phyloP scores from a whole-genome alignment of 2,797 vertebrate species.

The Xenentodon cancila region DNA sequence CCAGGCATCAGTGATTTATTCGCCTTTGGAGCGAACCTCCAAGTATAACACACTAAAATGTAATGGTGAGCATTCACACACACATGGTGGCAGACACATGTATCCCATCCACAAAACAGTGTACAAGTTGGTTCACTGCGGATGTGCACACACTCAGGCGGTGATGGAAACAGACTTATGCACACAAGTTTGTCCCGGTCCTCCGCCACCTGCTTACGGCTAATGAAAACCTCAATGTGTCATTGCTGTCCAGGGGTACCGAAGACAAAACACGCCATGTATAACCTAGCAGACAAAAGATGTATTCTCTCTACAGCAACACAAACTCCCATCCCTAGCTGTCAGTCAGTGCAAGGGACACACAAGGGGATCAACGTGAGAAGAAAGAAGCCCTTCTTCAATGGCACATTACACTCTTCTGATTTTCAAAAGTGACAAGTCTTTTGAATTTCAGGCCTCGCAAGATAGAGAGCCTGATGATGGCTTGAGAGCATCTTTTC shows the following conservation, averaged over 20 bases:
- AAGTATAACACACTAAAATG: conserved; percentile 84
- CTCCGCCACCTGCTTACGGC: conserved; percentile 86
- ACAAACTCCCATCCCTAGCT: conserved; percentile 90
- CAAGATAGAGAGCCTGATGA: conserved; percentile 73
- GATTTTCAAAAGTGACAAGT: conserved; percentile 86
- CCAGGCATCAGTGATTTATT: conserved; percentile 94
- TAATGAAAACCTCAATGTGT: conserved; percentile 95
- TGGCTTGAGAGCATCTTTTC: conserved; percentile 70
- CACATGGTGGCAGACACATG: conserved; percentile 64
- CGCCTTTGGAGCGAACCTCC: conserved; percentile 85
- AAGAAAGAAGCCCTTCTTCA: conserved; percentile 84
- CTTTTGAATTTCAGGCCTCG: conserved; percentile 80
- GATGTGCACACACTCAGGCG: conserved; percentile 36
- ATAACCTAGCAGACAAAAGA: conserved; percentile 90
- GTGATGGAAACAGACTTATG: conserved; percentile 39
- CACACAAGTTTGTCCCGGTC: conserved; percentile 61
- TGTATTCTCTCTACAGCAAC: conserved; percentile 89
- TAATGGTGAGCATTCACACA: conserved; percentile 84
- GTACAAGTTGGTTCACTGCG: conserved; percentile 59
- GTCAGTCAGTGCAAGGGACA: conserved; percentile 84
- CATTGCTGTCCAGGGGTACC: conserved; percentile 79
- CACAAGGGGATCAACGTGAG: conserved; percentile 75
- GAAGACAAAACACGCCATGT: conserved; percentile 89
- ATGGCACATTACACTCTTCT: conserved; percentile 86
- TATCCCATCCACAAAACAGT: conserved; percentile 63